Percentiles rank a stretch among this genome's conserved stretches.
phyloP scores from a whole-genome alignment of 2,113 vertebrate genomes.

The Halcyon senegalensis region DNA sequence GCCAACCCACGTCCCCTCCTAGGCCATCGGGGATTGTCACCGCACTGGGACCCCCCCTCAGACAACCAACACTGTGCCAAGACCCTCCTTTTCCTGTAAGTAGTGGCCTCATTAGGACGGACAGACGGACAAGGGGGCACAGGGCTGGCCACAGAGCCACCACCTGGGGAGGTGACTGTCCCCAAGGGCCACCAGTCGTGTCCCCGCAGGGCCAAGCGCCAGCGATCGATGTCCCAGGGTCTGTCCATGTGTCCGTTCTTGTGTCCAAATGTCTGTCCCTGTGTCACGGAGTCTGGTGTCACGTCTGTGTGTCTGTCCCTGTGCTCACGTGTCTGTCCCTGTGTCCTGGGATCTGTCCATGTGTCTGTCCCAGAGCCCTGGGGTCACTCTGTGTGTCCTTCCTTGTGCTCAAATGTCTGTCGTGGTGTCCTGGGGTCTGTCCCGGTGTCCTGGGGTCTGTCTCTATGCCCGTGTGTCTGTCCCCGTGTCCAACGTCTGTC shows the following conservation, averaged over 20 bases:
- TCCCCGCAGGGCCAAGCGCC: background rate
- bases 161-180: background rate
- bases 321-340: too few species aligned
- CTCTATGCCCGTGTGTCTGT: background rate
- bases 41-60: too few species aligned
- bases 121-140: background rate
- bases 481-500: background rate
- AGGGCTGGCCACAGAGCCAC: background rate
- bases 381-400: background rate
- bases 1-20: too few species aligned
- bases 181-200: rapidly evolving
- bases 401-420: background rate
- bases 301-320: background rate
- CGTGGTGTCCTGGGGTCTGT: background rate
- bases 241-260: background rate
- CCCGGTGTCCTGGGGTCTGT: background rate
- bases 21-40: too few species aligned
- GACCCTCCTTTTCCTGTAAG: background rate
- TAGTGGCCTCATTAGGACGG: background rate
- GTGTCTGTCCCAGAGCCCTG: background rate
- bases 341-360: background rate
- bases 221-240: background rate
- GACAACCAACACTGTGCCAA: too few species aligned
- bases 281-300: background rate
- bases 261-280: background rate